Evolutionary conservation across 2,113 vertebrate genomes (phyloP), one percentile per base, ranked within the genome.

Genomic region (Arenaria interpres): DNA sequence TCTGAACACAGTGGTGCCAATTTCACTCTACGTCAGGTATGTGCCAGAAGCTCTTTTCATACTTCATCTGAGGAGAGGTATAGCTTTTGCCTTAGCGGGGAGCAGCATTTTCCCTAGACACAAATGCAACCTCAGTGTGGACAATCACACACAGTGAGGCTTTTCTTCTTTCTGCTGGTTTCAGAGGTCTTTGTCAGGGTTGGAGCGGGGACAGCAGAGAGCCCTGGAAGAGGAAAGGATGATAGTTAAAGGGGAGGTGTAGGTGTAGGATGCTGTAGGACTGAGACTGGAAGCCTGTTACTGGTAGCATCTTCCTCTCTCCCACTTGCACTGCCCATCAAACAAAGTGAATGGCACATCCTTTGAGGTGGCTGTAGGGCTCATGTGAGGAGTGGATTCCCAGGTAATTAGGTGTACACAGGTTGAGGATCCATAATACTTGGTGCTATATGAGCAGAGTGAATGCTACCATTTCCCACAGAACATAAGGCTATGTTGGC

Each of bases 1-100:
- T 90, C 98, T 99, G 88, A 99, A 99, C 98, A 99, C 99, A 0
- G 97, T 99, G 97, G 99, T 99, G 82, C 99, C 99, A n/a, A 99
- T 99, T 94, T 99, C 99, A 0, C 99, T 99, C 82, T 99, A 99
- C 0, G 99, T 99, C 97, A 99, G 99, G 99, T 98, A 96, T 0
- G 98, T 89, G 33, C 19, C 33, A 51, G 39, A 78, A 78, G 25
- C 17, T 83, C 24, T 16, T 72, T 85, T 74, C 77, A 28, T 35
- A 9, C 57, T 77, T 69, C 41, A 17, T 48, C 11, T 48, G 46
- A 33, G 19, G 17, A 54, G 27, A 82, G 7, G 7, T 91, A 68
- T 75, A 46, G 5, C 9, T 82, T 87, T 82, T 72, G 22, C 10
- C 41, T 66, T 35, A 57, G 22, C 14, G 37, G 27, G n/a, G n/a